phyloP scores from a whole-genome alignment of 2,888 invertebrate species.

The Silvanus unidentatus region DNA sequence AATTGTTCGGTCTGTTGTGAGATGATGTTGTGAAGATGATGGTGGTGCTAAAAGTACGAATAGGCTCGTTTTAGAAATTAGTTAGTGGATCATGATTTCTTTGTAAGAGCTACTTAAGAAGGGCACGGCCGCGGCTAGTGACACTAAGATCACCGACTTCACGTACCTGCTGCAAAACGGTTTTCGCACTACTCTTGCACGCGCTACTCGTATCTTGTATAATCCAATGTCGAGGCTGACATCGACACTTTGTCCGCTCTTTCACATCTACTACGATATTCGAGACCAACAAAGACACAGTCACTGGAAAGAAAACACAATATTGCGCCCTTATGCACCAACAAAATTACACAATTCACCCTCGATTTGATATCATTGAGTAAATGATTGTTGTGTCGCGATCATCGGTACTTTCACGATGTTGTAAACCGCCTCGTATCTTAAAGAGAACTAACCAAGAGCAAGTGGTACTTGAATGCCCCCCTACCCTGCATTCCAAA shows the following conservation, averaged over 20 bases:
- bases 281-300: slow-evolving; percentile 11
- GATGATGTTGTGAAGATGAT: too few species aligned
- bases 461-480: slow-evolving; percentile 39
- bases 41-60: too few species aligned
- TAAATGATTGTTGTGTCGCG: too few species aligned
- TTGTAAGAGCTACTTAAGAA: slow-evolving; percentile 1
- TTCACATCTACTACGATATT: not conserved
- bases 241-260: slow-evolving; percentile 17
- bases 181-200: slow-evolving; percentile 18
- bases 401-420: too few species aligned
- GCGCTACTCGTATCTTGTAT: slow-evolving; percentile 29
- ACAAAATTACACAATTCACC: not conserved
- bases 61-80: too few species aligned
- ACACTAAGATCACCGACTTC: slow-evolving; percentile 15
- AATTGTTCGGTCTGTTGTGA: too few species aligned
- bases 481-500: slow-evolving; percentile 46
- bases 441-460: slow-evolving; percentile 43
- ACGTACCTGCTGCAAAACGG: slow-evolving; percentile 33
- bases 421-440: slow-evolving; percentile 30
- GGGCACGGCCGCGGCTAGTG: slow-evolving; percentile 11
- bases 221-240: slow-evolving; percentile 23
- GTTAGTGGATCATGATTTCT: too few species aligned
- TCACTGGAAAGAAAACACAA: slow-evolving; percentile 18
- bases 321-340: slow-evolving; percentile 4
- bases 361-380: not conserved